phyloP scores from a whole-genome alignment of 2,113 vertebrate genomes.

The Carlito syrichta region DNA sequence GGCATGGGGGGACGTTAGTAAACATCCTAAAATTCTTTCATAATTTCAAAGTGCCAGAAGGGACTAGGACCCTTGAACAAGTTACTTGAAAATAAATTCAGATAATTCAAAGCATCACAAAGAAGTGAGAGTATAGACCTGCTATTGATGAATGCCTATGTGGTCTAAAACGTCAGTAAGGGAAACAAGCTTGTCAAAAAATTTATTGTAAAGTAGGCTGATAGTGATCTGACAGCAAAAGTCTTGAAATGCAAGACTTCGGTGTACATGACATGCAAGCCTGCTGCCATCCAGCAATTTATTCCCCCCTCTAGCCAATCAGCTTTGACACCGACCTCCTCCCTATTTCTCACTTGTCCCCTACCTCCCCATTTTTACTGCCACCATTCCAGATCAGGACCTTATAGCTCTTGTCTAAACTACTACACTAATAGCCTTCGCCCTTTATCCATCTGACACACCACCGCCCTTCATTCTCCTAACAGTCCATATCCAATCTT shows the following conservation, averaged over 20 bases:
- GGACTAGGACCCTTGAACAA: neutral
- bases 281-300: neutral
- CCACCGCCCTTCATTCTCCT: neutral
- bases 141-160: neutral
- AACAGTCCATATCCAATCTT: neutral
- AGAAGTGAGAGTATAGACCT: neutral
- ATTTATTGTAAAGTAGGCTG: neutral
- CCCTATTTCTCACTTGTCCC: neutral
- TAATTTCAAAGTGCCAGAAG: neutral
- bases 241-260: neutral
- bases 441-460: neutral
- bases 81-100: neutral
- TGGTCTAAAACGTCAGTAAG: neutral
- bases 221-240: neutral
- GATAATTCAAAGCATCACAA: neutral
- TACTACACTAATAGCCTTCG: neutral
- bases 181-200: neutral
- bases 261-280: no score
- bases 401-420: neutral
- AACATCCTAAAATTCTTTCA: neutral
- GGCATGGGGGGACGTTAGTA: no score
- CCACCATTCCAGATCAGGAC: neutral
- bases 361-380: neutral
- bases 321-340: neutral
- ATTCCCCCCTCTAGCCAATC: neutral